phyloP scores from a whole-genome alignment of 2,113 vertebrate species.

The Stomatorhinus ivindoensis region DNA sequence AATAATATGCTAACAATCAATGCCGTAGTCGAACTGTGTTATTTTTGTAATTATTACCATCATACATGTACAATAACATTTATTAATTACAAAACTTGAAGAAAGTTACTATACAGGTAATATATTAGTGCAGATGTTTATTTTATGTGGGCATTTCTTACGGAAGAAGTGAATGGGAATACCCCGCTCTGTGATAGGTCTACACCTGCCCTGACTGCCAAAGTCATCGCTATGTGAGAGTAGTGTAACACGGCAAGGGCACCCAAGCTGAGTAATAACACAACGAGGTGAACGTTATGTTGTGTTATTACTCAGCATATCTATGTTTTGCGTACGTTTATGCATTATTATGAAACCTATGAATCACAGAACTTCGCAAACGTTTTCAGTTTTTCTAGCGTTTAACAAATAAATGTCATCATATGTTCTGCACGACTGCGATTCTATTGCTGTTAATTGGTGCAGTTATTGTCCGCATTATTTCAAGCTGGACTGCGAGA shows the following conservation, averaged over 20 bases:
- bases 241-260: not conserved
- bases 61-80: not conserved
- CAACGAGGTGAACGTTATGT: no score
- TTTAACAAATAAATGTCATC: not conserved
- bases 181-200: not conserved
- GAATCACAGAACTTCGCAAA: not conserved
- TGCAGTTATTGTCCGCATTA: not conserved
- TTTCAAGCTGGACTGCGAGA: not conserved
- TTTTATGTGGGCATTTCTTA: not conserved
- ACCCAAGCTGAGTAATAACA: not conserved
- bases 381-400: not conserved
- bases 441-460: not conserved
- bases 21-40: not conserved
- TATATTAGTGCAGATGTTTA: not conserved
- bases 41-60: not conserved
- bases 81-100: not conserved
- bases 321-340: not conserved
- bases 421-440: not conserved
- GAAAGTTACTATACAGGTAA: not conserved
- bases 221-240: not conserved
- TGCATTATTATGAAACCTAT: not conserved
- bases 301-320: not conserved
- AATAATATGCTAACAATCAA: not conserved
- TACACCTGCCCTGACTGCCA: not conserved
- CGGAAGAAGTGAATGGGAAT: not conserved